Percentiles rank a stretch among this genome's conserved stretches.
These are phyloP conservation scores for Mystacornis crossleyi DNA, from an alignment of 2,113 vertebrate genomes.

Conservation along the genomic window DNA sequence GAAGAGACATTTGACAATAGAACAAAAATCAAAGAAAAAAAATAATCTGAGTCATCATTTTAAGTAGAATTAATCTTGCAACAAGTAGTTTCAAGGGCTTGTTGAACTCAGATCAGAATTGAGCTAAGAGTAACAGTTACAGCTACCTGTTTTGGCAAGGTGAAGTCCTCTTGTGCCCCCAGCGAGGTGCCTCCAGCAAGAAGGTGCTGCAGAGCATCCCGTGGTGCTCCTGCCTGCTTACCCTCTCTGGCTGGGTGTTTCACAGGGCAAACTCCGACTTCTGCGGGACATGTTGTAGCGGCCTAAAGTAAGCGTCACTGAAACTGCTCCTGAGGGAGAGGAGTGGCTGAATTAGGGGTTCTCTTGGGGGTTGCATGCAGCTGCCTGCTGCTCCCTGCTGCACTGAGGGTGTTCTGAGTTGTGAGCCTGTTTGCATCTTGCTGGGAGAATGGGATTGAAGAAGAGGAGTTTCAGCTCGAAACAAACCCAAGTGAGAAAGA, in stretches of 20 bases:
- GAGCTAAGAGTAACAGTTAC: neutral
- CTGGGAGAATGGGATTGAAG: neutral
- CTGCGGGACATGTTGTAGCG: neutral
- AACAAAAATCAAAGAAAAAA: neutral
- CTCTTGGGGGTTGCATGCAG: fast-evolving
- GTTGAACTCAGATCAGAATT: neutral
- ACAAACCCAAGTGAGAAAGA: fast-evolving
- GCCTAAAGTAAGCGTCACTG: neutral
- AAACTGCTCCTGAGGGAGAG: neutral
- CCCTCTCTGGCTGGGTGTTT: fast-evolving
- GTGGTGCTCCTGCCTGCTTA: fast-evolving
- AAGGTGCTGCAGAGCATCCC: neutral
- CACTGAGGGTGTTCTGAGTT: neutral
- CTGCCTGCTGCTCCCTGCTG: neutral
- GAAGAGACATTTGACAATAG: neutral
- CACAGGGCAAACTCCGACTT: fast-evolving
- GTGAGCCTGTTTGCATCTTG: neutral
- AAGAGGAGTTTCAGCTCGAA: neutral
- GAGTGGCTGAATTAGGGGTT: neutral
- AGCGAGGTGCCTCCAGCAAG: fast-evolving
- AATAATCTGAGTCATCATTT: neutral
- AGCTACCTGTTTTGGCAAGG: neutral
- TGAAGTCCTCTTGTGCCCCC: neutral
- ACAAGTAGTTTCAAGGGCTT: neutral
- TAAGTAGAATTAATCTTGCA: neutral